Percentiles rank a stretch among this genome's conserved stretches.
Evolutionary conservation across 2,888 invertebrate species (phyloP).

Genomic region (Muscina levida): DNA sequence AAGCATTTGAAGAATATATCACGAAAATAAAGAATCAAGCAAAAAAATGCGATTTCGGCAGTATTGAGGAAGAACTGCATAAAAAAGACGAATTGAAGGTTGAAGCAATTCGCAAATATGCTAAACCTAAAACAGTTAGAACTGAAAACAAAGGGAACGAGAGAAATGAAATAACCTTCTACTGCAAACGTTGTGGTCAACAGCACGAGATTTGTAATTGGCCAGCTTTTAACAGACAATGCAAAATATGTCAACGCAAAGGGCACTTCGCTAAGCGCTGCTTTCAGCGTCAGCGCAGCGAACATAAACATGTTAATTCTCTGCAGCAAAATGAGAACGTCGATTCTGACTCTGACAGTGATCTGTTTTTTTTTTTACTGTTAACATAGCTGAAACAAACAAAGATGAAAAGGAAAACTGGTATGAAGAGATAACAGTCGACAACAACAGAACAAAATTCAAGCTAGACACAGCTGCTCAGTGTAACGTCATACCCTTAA

Average conservation of each 20-base stretch:
- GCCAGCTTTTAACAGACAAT: conserved; percentile 57
- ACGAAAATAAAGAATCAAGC: conserved; percentile 59
- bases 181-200: conserved; percentile 50
- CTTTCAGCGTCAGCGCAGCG: conserved; percentile 1
- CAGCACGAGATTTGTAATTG: conserved; percentile 54
- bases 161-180: conserved; percentile 44
- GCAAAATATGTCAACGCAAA: conserved; percentile 45
- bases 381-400: conserved; percentile 44
- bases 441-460: conserved; percentile 59
- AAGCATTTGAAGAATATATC: conserved; percentile 62
- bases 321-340: too few species aligned
- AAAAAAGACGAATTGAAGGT: conserved; percentile 60
- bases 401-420: conserved; percentile 55
- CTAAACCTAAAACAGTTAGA: conserved; percentile 26
- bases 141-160: conserved; percentile 42
- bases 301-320: not conserved
- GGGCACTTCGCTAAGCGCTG: conserved; percentile 35
- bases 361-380: not conserved
- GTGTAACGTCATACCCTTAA: conserved; percentile 57
- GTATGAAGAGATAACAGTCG: conserved; percentile 56
- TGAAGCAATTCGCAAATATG: conserved; percentile 52
- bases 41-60: conserved; percentile 58
- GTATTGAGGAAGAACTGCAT: conserved; percentile 43
- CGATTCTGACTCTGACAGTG: not conserved
- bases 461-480: conserved; percentile 62